These are phyloP conservation scores for Andricus grossulariae DNA, from an alignment of 1,140 invertebrate species.

Conservation along the genomic window DNA sequence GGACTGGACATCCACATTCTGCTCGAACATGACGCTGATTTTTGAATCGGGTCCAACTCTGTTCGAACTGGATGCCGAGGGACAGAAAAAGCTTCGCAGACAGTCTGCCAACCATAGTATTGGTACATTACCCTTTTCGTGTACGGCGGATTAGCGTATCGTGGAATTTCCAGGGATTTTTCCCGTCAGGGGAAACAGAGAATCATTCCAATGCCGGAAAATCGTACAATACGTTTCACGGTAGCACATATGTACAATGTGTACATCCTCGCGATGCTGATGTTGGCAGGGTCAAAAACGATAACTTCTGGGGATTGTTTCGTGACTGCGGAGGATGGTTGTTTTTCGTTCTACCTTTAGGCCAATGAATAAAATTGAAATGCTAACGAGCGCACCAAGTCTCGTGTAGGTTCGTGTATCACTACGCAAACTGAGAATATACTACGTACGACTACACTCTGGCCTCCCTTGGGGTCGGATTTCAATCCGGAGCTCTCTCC, in stretches of 20 bases:
- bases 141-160: neutral
- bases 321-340: conserved; percentile 29
- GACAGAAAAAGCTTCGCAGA: neutral
- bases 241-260: conserved; percentile 29
- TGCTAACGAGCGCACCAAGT: conserved; percentile 50
- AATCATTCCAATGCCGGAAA: neutral
- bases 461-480: conserved; percentile 31
- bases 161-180: neutral
- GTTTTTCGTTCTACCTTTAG: conserved; percentile 38
- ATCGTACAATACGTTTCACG: conserved; percentile 23
- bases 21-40: neutral
- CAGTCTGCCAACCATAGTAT: neutral
- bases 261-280: conserved; percentile 21
- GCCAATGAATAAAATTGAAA: conserved; percentile 63
- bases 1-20: conserved; percentile 1
- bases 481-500: neutral
- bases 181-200: neutral
- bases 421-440: conserved; percentile 23
- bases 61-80: conserved; percentile 1
- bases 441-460: conserved; percentile 33
- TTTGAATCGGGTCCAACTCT: conserved; percentile 21
- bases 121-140: conserved; percentile 14
- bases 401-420: conserved; percentile 27
- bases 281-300: conserved; percentile 19
- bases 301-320: conserved; percentile 9